phyloP scores from a whole-genome alignment of 2,888 invertebrate species.

The Caenorhabditis doughertyi region DNA sequence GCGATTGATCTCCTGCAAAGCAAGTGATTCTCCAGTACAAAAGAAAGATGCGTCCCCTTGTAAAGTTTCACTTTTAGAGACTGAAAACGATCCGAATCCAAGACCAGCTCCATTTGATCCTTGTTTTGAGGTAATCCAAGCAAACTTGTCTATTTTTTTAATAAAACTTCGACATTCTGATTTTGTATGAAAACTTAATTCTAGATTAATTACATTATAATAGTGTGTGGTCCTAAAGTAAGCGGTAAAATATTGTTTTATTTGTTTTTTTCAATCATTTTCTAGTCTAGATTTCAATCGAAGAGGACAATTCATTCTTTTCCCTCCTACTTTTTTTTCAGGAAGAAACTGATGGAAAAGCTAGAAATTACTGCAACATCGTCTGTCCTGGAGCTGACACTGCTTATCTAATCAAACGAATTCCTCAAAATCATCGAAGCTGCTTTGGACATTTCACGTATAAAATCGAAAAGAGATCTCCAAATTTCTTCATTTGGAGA shows the following conservation, averaged over 20 bases:
- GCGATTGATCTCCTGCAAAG: slow-evolving; percentile 74
- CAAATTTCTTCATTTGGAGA: slow-evolving; percentile 76
- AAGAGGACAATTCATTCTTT: no score
- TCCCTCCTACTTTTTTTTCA: slow-evolving; percentile 48
- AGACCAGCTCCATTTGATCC: slow-evolving; percentile 71
- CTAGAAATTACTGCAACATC: slow-evolving; percentile 77
- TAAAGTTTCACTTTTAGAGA: slow-evolving; percentile 74
- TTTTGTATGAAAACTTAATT: no score
- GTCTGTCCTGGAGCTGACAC: slow-evolving; percentile 80
- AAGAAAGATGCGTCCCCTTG: slow-evolving; percentile 75
- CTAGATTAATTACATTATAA: no score
- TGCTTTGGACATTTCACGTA: slow-evolving; percentile 80
- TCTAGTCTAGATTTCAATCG: no score
- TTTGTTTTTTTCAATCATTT: no score
- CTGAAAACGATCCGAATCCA: slow-evolving; percentile 74
- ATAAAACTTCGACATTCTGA: no score
- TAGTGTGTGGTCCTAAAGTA: no score
- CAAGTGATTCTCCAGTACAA: slow-evolving; percentile 41
- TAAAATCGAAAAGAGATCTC: slow-evolving; percentile 75
- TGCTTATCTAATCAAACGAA: slow-evolving; percentile 73
- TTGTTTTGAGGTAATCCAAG: slow-evolving; percentile 79
- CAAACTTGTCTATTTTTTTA: no score
- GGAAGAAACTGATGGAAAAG: slow-evolving; percentile 78
- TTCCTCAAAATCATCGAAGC: slow-evolving; percentile 69
- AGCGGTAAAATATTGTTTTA: no score